Percentiles rank a stretch among this genome's conserved stretches.
phyloP scores from a whole-genome alignment of 2,797 vertebrate genomes.

The Notamacropus eugenii region DNA sequence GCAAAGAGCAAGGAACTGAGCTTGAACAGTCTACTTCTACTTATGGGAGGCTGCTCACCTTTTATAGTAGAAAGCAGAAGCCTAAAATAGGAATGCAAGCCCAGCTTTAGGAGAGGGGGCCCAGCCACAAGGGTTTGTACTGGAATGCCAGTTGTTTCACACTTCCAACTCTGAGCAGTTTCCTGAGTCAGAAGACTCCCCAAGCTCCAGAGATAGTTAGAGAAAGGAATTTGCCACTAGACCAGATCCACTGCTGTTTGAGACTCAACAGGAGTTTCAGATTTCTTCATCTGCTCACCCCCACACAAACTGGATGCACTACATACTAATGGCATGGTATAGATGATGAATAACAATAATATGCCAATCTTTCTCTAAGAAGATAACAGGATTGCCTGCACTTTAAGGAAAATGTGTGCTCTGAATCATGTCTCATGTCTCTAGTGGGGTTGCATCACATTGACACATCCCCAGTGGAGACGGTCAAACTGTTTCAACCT shows the following conservation, averaged over 20 bases:
- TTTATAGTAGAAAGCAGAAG: constrained; percentile 20
- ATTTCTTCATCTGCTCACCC: not conserved
- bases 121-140: not conserved
- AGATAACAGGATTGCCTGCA: not conserved
- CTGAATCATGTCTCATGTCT: not conserved
- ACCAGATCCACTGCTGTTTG: not conserved
- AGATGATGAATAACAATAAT: not conserved
- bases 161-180: not conserved
- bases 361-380: not conserved
- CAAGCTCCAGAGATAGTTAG: not conserved
- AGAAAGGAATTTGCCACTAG: not conserved
- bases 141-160: constrained; percentile 42
- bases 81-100: constrained; percentile 53
- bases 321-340: not conserved
- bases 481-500: not conserved
- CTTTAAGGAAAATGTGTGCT: not conserved
- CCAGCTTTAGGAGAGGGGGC: not conserved
- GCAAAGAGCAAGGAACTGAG: not conserved
- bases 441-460: not conserved
- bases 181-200: not conserved
- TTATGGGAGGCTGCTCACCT: not conserved
- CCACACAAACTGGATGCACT: not conserved
- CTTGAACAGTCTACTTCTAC: not conserved
- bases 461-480: too few relatives aligned
- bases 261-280: not conserved